phyloP scores from a whole-genome alignment of 2,888 invertebrate genomes.

The Tupiocoris notatus region DNA sequence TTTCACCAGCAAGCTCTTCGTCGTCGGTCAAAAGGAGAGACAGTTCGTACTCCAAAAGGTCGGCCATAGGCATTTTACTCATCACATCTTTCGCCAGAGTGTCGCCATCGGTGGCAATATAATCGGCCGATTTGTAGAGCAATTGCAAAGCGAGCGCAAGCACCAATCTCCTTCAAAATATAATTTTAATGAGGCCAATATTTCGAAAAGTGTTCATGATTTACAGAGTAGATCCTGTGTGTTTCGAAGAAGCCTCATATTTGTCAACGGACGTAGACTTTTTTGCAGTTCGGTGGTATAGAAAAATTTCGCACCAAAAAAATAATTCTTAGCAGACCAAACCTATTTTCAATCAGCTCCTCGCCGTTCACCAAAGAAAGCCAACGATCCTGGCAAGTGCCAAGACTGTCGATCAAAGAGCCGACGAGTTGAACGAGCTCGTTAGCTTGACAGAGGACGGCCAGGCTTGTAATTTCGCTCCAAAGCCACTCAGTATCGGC shows the following conservation, averaged over 20 bases:
- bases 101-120: conserved; percentile 27
- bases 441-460: conserved; percentile 44
- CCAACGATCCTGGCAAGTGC: conserved; percentile 39
- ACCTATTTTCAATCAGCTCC: conserved; percentile 43
- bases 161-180: conserved; percentile 29
- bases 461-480: conserved; percentile 36
- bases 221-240: neutral
- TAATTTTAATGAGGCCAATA: neutral
- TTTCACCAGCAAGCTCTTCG: conserved; percentile 27
- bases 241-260: too few species aligned
- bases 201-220: neutral
- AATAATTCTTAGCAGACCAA: neutral
- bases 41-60: conserved; percentile 45
- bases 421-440: conserved; percentile 43
- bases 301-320: too few species aligned
- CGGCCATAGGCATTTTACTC: conserved; percentile 16
- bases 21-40: conserved; percentile 43
- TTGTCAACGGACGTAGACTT: too few species aligned
- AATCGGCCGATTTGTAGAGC: conserved; percentile 26
- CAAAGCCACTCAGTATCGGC: conserved; percentile 45
- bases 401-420: conserved; percentile 33
- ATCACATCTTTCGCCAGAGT: conserved; percentile 38
- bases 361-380: conserved; percentile 37
- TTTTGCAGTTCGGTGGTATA: too few species aligned
- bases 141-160: conserved; percentile 38